Evolutionary conservation across 2,888 invertebrate genomes (phyloP), one percentile per base, ranked within the genome.

Genomic region (Caprella mutica): DNA sequence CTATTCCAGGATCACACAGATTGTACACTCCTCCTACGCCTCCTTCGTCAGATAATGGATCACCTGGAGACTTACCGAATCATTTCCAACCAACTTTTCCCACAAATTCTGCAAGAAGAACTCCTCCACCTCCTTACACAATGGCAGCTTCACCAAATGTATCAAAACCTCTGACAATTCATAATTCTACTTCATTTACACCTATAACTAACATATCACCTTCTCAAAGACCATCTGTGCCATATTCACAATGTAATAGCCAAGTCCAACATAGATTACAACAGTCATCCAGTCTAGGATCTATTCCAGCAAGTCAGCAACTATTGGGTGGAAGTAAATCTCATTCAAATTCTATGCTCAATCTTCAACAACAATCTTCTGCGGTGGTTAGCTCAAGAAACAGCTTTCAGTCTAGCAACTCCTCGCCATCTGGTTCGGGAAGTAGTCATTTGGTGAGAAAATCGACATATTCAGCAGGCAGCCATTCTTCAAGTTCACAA

Each of bases 11-110:
- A 6, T 17, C 23, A 9, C 51, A 42, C 21, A 24, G 61, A 21
- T 27, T 55, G 23, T 57, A 50, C 48, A 57, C 56, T 56, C 61
- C 61, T 23, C 61, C 57, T 24, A 61, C 61, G 3, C 61, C 61
- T 30, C 61, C 61, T 6, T 56, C 61, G 19, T 61, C 61, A 2
- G 61, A 61, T 27, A 57, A 61, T 23, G 61, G 61, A 17, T 61
- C 61, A 3, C 61, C 61, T n/a, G 38, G 51, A 4, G 38, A 48
- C 26, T 30, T 48, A 12, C 48, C 29, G 19, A 30, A 27, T 26
- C 48, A 48, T 27, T 48, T 29, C 26, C 48, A 27, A 21, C 48
- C 48, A 17, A 27, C 29, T 29, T 48, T 48, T n/a, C 30, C 48
- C 19, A 14, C n/a, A 30, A 30, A 12, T 8, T 19, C 29, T 29